Evolutionary conservation across 2,888 invertebrate genomes (phyloP), one percentile per base, ranked within the genome.

Genomic region (Xanthia icteritia): DNA sequence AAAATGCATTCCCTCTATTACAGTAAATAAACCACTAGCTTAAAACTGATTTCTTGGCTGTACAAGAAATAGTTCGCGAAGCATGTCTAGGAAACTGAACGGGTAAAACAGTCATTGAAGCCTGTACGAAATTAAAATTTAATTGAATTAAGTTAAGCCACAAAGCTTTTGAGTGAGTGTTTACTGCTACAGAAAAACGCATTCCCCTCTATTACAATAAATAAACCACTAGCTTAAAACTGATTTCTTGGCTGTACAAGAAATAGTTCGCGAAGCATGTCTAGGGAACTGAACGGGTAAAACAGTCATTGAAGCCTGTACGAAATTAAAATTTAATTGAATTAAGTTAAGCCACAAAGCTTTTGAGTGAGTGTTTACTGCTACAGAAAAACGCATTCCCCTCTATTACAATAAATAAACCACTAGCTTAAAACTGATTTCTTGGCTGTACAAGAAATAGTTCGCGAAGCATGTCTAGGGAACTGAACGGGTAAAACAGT

Each of bases 291-390:
- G 9, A 61, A 45, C 4, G 17, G 17, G 13, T 54, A 60, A 27
- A 56, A 31, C 8, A 27, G 11, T 13, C 5, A 63, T 42, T 60
- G 23, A 39, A n/a, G 0, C 20, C 15, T 31, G 31, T 60, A 56
- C 20, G 23, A 81, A 78, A 81, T 72, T n/a, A 39, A 51, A 17
- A 70, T 31, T 15, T 17, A 45, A 45, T 36, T 27, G 13, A 61
- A 61, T 80, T 6, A 54, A 54, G 20, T 63, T 39, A 9, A 79
- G 15, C 23, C n/a, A n/a, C n/a, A n/a, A n/a, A n/a, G n/a, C n/a
- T n/a, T n/a, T n/a, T n/a, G n/a, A n/a, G n/a, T n/a, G n/a, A n/a
- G n/a, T n/a, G n/a, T n/a, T n/a, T n/a, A n/a, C n/a, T n/a, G n/a
- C n/a, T n/a, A n/a, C n/a, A 67, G 27, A 20, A 42, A 42, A 77